These are phyloP conservation scores for Alviniconcha marisindica DNA, from an alignment of 1,140 invertebrate species.

Conservation along the genomic window DNA sequence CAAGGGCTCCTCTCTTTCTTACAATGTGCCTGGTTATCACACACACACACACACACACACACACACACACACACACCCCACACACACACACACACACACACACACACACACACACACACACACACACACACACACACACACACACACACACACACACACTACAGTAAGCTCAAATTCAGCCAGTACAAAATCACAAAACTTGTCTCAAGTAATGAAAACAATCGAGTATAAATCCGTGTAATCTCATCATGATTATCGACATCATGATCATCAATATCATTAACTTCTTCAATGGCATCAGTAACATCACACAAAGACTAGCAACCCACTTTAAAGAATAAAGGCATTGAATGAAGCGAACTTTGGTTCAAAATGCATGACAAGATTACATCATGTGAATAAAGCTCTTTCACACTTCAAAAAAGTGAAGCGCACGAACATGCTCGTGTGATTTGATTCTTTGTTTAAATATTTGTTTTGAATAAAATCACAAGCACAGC, in stretches of 20 bases:
- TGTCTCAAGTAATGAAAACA: neutral
- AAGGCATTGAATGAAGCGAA: too few relatives aligned
- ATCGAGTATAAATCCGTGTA: neutral
- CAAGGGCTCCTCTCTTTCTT: too few relatives aligned
- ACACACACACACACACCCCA: neutral
- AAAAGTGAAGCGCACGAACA: neutral
- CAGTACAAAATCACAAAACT: too few relatives aligned
- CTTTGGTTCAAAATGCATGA: neutral
- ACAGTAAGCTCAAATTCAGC: too few relatives aligned
- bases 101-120: slow-evolving; percentile 27
- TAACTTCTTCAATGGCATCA: neutral
- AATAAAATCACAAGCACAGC: too few relatives aligned
- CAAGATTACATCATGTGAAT: neutral
- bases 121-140: slow-evolving; percentile 26
- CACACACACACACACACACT: slow-evolving; percentile 26
- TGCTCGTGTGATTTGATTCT: neutral
- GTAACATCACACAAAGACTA: neutral
- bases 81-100: slow-evolving; percentile 2
- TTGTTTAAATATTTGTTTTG: neutral
- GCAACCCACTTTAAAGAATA: too few relatives aligned
- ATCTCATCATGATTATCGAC: neutral
- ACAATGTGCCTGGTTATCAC: neutral
- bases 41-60: slow-evolving; percentile 27
- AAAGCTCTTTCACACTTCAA: neutral
- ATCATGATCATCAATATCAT: neutral